Evolutionary conservation across 2,888 invertebrate species (phyloP).

Genomic region (Eupelmus urozonus): DNA sequence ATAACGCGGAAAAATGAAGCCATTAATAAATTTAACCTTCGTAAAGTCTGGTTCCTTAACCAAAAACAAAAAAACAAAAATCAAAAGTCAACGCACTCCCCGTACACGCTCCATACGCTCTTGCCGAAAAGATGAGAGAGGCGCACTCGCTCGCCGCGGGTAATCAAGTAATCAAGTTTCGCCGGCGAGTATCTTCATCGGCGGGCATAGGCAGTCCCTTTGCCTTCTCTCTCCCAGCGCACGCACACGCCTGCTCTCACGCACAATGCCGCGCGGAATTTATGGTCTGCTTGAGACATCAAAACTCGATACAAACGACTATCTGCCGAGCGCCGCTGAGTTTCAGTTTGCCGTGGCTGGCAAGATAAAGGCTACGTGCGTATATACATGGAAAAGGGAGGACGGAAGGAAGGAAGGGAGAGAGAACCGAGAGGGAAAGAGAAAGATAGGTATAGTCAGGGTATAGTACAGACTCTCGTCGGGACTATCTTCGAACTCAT

Average conservation of each 20-base stretch:
- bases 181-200: slow-evolving; percentile 30
- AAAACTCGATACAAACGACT: slow-evolving; percentile 65
- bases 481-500: slow-evolving; percentile 66
- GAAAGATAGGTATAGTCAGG: neutral
- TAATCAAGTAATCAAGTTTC: slow-evolving; percentile 62
- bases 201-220: neutral
- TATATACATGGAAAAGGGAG: neutral
- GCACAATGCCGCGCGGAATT: slow-evolving; percentile 63
- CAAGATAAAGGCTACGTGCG: slow-evolving; percentile 49
- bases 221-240: slow-evolving; percentile 10
- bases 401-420: neutral
- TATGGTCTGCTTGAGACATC: slow-evolving; percentile 69
- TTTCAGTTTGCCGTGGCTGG: slow-evolving; percentile 5
- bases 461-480: neutral
- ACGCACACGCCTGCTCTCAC: neutral
- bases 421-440: neutral
- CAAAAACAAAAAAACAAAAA: neutral
- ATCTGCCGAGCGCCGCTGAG: slow-evolving; percentile 48
- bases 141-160: neutral
- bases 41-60: neutral
- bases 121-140: neutral
- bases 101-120: neutral
- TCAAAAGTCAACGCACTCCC: neutral
- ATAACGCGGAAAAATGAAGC: slow-evolving; percentile 1
- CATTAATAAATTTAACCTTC: neutral